These are phyloP conservation scores for Belonocnema kinseyi DNA, from an alignment of 1,140 invertebrate species.

Conservation along the genomic window DNA sequence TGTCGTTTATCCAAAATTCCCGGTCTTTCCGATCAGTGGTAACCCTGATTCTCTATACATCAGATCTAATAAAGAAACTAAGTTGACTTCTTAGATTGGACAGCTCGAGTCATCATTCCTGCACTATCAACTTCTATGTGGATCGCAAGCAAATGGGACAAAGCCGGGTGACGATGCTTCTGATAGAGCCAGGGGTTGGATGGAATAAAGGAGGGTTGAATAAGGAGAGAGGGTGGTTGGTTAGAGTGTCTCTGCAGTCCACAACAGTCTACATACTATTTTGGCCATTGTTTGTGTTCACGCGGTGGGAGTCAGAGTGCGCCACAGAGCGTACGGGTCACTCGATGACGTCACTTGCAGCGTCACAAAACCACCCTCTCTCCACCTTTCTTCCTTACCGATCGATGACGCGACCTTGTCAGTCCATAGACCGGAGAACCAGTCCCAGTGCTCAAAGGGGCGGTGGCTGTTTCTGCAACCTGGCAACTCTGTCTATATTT, in stretches of 20 bases:
- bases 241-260: background rate
- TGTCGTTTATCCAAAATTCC: too few relatives aligned
- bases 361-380: conserved; percentile 64
- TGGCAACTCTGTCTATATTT: conserved; percentile 76
- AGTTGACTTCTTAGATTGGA: too few relatives aligned
- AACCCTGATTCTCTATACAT: too few relatives aligned
- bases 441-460: conserved; percentile 71
- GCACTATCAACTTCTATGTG: background rate
- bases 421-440: conserved; percentile 54
- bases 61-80: too few relatives aligned
- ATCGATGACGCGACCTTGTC: conserved; percentile 75
- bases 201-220: background rate
- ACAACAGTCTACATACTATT: background rate
- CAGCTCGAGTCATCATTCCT: too few relatives aligned
- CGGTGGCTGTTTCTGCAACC: conserved; percentile 75
- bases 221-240: background rate
- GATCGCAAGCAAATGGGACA: background rate
- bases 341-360: conserved; percentile 72
- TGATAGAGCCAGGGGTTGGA: background rate
- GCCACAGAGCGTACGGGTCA: conserved; percentile 62
- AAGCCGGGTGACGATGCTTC: background rate
- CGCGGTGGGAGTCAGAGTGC: conserved; percentile 49
- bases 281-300: conserved; percentile 26
- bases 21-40: too few relatives aligned
- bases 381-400: conserved; percentile 37